phyloP scores from a whole-genome alignment of 2,888 invertebrate species.

The Tyria jacobaeae region DNA sequence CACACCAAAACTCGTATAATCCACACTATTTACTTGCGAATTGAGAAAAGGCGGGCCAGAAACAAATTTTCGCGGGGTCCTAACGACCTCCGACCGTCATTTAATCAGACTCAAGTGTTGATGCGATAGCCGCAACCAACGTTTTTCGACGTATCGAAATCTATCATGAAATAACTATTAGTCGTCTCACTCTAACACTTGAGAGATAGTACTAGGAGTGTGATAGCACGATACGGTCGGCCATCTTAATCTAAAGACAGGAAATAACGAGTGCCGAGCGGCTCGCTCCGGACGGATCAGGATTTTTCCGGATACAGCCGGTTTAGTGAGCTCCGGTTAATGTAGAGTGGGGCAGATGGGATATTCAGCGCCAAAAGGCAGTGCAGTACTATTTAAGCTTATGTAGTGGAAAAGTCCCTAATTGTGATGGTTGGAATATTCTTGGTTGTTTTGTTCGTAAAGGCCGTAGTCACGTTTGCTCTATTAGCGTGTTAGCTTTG shows the following conservation, averaged over 20 bases:
- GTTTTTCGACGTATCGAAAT: constrained; percentile 62
- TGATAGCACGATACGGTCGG: constrained; percentile 48
- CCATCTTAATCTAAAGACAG: constrained; percentile 67
- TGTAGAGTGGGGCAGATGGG: constrained; percentile 51
- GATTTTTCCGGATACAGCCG: constrained; percentile 70
- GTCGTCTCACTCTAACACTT: constrained; percentile 47
- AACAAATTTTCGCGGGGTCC: constrained; percentile 61
- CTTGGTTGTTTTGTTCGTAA: constrained; percentile 31
- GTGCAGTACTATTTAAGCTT: constrained; percentile 49
- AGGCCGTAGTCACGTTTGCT: constrained; percentile 22
- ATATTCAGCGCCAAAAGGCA: constrained; percentile 49
- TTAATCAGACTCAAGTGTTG: constrained; percentile 80
- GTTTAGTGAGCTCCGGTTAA: constrained; percentile 54
- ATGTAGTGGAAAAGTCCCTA: constrained; percentile 64
- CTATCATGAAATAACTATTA: constrained; percentile 61
- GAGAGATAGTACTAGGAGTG: constrained; percentile 28
- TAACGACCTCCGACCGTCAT: constrained; percentile 73
- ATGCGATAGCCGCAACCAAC: constrained; percentile 65
- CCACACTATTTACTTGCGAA: constrained; percentile 57
- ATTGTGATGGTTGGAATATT: constrained; percentile 42
- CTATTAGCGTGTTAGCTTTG: constrained; percentile 24
- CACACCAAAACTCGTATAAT: constrained; percentile 50
- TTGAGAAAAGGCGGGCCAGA: constrained; percentile 64
- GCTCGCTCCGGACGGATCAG: constrained; percentile 64
- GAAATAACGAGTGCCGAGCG: constrained; percentile 73